Base-by-base conservation (phyloP, 2,888 invertebrate species). In the Lasioglossum leucozonium region DNA sequence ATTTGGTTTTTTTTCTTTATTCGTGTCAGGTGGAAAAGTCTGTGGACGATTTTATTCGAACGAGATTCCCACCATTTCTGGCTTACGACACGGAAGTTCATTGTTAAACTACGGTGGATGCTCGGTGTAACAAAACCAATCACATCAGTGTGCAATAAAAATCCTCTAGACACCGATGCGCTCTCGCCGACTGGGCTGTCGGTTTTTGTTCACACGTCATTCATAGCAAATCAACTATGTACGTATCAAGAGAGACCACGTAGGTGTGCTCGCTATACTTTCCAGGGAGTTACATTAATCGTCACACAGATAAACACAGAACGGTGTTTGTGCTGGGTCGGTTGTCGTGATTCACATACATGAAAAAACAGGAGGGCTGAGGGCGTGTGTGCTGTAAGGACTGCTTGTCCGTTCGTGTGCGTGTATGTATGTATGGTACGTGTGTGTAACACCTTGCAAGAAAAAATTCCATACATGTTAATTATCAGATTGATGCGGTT, bases 291-390 rank as follows among this genome's bases (percentile, higher is more conserved):
- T 69, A 82, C 83, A 76, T 67, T 76, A 75, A 84, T 83, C 55
- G 84, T 84, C 37, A 65, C 84, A 84, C 55, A 77, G 44, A 81
- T 51, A 51, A 11, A 42, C 51, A 75, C 51, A 69, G 37, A 77
- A 62, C 51, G 22, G 34, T 37, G 37, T 75, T 82, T 73, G 74
- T 84, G 79, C 72, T 67, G 34, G 16, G 37, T 76, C 37, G 34
- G 69, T 79, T 75, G 34, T 76, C 55, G 79, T 85, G 74, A 67
- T 84, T 72, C 72, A 80, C 80, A 85, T 84, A 74, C 55, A 84
- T 30, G 16, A 51, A 30, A 55, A 72, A 55, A 72, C 22, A 40
- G 40, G 22, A 40, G 40, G 22, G 22, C 5, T 18, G 13, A 47
- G 77, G 73, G 55, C 44, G 47, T 47, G 79, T 76, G 77, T 77